Base-by-base conservation (phyloP, 2,797 vertebrate genomes). In the Chelon labrosus region DNA sequence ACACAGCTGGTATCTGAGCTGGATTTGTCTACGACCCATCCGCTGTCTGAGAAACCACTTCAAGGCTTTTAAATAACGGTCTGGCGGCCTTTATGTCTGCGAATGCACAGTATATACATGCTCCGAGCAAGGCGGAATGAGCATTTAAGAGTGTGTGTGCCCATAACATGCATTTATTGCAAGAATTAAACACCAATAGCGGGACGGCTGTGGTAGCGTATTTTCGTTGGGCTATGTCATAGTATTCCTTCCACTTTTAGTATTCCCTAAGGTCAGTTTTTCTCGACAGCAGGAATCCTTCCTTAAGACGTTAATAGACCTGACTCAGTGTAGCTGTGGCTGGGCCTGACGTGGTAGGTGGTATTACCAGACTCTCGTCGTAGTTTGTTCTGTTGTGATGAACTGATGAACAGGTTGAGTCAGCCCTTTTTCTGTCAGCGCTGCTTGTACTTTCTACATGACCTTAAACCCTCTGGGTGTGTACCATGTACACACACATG, bases 1-100 rank as follows among this genome's bases (percentile, higher is more conserved):
- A 91, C 85, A 91, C 91, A 93, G 91, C 91, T 93, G 93, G 78
- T 84, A 87, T 93, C 84, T 90, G 75, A 81, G 53, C 56, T 69
- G 64, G 65, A 84, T 79, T 83, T 37, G 80, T 89, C 86, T 89
- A 77, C 52, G 39, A 46, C 65, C 80, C 75, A 70, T 82, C 82
- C 75, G 58, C 86, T 67, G 83, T 65, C 69, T 83, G 72, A 78
- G 64, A 82, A 91, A 82, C 85, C 91, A 88, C 89, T 89, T 88
- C 74, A 89, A 91, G 88, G 85, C 27, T 54, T 47, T 35, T 75
- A 72, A 84, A 66, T 90, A 88, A 77, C 35, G 3, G 64, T 83
- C 84, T 70, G 80, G 50, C 59, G 70, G 67, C 75, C 81, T 80
- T 77, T 62, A 52, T 78, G 75, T 85, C 69, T 76, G 71, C 35